phyloP scores from a whole-genome alignment of 2,797 vertebrate species.

The Lacerta agilis region DNA sequence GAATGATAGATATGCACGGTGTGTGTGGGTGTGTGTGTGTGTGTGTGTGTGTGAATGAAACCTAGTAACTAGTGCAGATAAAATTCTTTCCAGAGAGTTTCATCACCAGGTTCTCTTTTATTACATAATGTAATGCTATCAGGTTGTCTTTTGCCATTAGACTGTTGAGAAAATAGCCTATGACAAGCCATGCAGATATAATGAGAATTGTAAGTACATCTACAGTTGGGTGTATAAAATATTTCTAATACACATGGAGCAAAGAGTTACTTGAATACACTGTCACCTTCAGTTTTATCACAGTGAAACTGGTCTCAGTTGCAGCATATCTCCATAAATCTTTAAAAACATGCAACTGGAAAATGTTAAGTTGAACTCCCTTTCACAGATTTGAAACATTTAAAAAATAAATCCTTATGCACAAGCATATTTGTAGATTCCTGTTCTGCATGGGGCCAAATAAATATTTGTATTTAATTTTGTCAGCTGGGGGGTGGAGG shows the following conservation, averaged over 20 bases:
- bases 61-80: neutral
- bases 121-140: slow-evolving; percentile 13
- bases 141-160: slow-evolving; percentile 37
- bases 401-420: neutral
- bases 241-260: slow-evolving; percentile 43
- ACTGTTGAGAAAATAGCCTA: slow-evolving; percentile 21
- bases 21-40: too few species aligned
- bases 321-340: neutral
- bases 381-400: neutral
- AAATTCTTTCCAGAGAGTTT: neutral
- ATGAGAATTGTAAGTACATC: slow-evolving; percentile 46
- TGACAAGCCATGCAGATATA: neutral
- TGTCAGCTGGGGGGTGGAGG: neutral
- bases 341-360: neutral
- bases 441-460: neutral
- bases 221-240: slow-evolving; percentile 32
- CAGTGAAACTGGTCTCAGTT: slow-evolving; percentile 21
- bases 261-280: slow-evolving; percentile 33
- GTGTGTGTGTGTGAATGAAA: neutral
- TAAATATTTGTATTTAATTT: neutral
- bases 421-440: neutral
- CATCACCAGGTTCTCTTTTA: slow-evolving; percentile 9
- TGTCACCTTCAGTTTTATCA: slow-evolving; percentile 48
- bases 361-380: neutral
- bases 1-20: neutral